Conservation (phyloP, 2,888 invertebrate species). For the Catocala fraxini region DNA sequence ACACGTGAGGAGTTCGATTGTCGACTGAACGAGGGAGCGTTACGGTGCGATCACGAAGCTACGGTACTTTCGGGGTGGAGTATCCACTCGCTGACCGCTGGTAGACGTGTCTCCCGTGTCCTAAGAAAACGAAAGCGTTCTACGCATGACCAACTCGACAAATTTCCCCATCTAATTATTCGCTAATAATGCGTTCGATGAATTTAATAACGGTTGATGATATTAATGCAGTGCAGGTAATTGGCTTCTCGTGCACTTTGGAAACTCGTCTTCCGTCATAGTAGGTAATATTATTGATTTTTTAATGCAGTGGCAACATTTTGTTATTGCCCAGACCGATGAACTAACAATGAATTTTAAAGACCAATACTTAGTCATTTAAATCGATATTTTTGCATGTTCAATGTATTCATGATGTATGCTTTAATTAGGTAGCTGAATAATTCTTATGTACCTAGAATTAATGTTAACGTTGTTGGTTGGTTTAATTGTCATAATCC, state of each 20-base stretch:
- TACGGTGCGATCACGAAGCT: conserved; percentile 55
- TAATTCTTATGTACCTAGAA: too few relatives aligned
- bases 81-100: conserved; percentile 56
- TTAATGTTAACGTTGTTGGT: too few relatives aligned
- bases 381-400: not conserved
- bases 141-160: conserved; percentile 75
- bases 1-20: conserved; percentile 69
- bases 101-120: conserved; percentile 61
- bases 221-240: conserved; percentile 59
- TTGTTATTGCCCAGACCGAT: conserved; percentile 4
- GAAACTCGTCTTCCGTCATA: conserved; percentile 70
- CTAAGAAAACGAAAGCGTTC: conserved; percentile 85
- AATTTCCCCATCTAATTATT: conserved; percentile 82
- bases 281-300: conserved; percentile 27
- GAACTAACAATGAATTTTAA: not conserved
- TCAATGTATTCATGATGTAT: too few relatives aligned
- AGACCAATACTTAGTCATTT: not conserved
- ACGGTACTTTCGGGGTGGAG: conserved; percentile 50
- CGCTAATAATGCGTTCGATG: conserved; percentile 69
- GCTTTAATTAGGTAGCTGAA: too few relatives aligned
- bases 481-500: too few relatives aligned
- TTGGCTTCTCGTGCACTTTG: conserved; percentile 64
- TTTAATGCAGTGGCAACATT: conserved; percentile 7
- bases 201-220: conserved; percentile 68
- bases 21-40: conserved; percentile 68